Base-by-base conservation (phyloP, 2,797 vertebrate genomes). In the Gadopsis marmoratus region DNA sequence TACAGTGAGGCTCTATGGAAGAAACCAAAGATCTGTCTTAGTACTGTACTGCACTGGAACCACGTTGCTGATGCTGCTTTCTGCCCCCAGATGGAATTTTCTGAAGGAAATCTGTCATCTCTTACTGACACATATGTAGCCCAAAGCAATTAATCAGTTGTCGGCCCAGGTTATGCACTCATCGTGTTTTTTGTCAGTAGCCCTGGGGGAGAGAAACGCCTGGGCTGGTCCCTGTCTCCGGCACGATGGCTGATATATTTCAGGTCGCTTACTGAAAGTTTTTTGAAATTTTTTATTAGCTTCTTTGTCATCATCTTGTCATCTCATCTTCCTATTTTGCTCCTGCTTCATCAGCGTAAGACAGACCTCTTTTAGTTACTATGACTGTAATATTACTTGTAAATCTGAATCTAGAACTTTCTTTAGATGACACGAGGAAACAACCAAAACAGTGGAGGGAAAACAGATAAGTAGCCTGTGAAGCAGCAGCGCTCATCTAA, bases 121-220 rank as follows among this genome's bases (percentile, higher is more conserved):
- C 9, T 45, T 16, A 26, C 13, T 39, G 51, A 71, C 23, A 37
- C 14, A 55, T 39, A 4, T 26, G 6, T 12, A 50, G 3, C 21
- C 16, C 37, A 31, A 50, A 47, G 43, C 31, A 13, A 39, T 39
- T 10, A 13, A 13, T 17, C 14, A 43, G 45, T 23, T n/a, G n/a
- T 55, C 35, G 2, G 37, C 4, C 6, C 16, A 37, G 14, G 11
- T 5, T 23, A 3, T 19, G 2, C 21, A 35, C 3, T 6, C 51
- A 64, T 55, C 47, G 43, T 77, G 64, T 51, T 68, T 74, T 21
- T 39, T 68, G 77, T 76, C 67, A 71, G 14, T 35, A 11, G 16
- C 17, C 60, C 29, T 14, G 21, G 4, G 1, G 48, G 17, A 54
- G 76, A 54, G 76, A 50, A 62, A 78, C 19, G 21, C 60, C 63